phyloP scores from a whole-genome alignment of 1,140 invertebrate species.

The Drosophila pectinifera region DNA sequence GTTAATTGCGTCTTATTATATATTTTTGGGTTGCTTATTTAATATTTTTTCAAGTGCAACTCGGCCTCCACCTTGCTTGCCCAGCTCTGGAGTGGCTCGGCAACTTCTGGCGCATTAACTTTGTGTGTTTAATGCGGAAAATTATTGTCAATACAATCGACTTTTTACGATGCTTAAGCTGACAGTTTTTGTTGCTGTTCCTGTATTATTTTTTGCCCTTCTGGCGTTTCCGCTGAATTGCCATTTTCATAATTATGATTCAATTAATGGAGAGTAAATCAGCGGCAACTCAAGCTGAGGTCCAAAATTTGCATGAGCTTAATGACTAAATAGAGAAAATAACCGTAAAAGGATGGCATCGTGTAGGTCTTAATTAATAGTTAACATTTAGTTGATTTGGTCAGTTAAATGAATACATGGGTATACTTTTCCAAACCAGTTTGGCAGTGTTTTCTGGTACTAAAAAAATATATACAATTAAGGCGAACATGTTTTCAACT shows the following conservation, averaged over 20 bases:
- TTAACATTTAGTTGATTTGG: not conserved
- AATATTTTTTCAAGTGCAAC: slow-evolving; percentile 7
- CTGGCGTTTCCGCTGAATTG: slow-evolving; percentile 13
- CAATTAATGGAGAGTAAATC: slow-evolving; percentile 23
- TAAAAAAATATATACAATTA: too few species aligned
- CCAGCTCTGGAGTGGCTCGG: slow-evolving; percentile 16
- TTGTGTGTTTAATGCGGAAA: slow-evolving; percentile 73
- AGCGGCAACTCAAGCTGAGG: not conserved
- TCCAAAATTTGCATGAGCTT: not conserved
- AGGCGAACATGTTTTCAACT: too few species aligned
- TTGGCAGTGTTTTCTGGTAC: too few species aligned
- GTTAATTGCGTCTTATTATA: not conserved
- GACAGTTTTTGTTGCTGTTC: slow-evolving; percentile 62
- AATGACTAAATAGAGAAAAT: not conserved
- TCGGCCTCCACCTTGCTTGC: slow-evolving; percentile 38
- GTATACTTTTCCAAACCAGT: too few species aligned
- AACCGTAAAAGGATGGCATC: too few species aligned
- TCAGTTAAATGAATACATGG: too few species aligned
- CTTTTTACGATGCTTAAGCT: slow-evolving; percentile 73
- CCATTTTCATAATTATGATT: slow-evolving; percentile 28
- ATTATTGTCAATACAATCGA: slow-evolving; percentile 78
- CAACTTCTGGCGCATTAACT: slow-evolving; percentile 66
- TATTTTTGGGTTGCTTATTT: too few species aligned
- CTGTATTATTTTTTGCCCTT: slow-evolving; percentile 34
- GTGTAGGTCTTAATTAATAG: not conserved